Conservation (phyloP, 2,797 vertebrate genomes). For the Moxostoma hubbsi region DNA sequence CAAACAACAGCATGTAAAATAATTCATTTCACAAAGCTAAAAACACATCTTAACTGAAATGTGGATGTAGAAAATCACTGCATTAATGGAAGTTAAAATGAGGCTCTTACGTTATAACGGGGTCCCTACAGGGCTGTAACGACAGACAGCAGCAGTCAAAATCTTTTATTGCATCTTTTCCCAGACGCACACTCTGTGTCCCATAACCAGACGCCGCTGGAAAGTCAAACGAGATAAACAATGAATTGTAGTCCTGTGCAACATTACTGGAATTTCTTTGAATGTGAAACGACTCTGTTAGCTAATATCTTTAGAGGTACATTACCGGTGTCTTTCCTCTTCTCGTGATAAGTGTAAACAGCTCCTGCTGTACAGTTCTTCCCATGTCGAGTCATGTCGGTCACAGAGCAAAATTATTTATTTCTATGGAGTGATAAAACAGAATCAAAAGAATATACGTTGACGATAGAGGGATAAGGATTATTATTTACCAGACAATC, state of each 20-base stretch:
- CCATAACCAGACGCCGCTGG: conserved; percentile 89
- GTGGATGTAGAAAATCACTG: too few relatives aligned
- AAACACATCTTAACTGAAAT: too few relatives aligned
- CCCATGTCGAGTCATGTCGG: conserved; percentile 87
- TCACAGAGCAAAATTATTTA: neutral
- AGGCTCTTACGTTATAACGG: conserved; percentile 84
- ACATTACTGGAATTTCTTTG: neutral
- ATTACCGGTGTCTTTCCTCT: conserved; percentile 89
- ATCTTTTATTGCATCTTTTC: conserved; percentile 91
- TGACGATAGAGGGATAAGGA: neutral
- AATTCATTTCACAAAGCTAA: too few relatives aligned
- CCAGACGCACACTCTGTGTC: conserved; percentile 88
- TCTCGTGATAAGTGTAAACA: conserved; percentile 93
- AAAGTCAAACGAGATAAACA: neutral
- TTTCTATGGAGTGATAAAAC: neutral
- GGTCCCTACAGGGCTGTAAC: conserved; percentile 87
- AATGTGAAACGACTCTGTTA: neutral
- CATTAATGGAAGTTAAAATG: neutral
- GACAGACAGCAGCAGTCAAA: conserved; percentile 93
- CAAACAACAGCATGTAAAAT: neutral
- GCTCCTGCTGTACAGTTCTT: conserved; percentile 93
- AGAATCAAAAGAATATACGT: neutral
- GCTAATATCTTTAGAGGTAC: neutral
- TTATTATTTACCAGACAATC: neutral
- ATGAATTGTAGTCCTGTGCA: neutral